Conservation (phyloP, 2,113 vertebrate species). For the Phainopepla nitens region DNA sequence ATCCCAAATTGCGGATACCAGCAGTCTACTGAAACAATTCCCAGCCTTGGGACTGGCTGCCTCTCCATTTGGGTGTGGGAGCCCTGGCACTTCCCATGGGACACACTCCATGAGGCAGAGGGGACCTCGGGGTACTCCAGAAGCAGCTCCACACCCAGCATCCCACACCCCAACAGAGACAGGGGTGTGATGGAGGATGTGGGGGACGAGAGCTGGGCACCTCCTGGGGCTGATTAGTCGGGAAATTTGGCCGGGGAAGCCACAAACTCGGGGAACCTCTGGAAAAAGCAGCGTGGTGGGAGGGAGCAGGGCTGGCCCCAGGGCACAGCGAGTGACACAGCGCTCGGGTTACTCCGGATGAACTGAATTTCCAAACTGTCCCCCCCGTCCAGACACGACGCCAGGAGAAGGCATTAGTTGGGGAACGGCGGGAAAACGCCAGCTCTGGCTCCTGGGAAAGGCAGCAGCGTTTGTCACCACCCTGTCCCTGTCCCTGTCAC, state of each 20-base stretch:
- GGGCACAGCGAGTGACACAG: neutral
- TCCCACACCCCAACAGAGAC: neutral
- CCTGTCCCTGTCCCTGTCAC: accelerated
- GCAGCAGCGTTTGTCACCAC: accelerated
- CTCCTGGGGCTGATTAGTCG: neutral
- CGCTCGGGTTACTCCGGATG: neutral
- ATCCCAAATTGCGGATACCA: accelerated
- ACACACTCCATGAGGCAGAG: accelerated
- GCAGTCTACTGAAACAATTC: neutral
- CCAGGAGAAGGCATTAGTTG: neutral
- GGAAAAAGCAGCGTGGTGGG: neutral
- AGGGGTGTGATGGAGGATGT: accelerated
- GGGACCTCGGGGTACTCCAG: neutral
- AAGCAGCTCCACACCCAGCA: neutral
- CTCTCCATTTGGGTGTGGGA: no score
- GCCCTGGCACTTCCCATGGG: neutral
- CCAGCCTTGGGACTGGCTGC: no score
- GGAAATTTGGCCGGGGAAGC: neutral
- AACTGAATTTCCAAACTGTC: neutral
- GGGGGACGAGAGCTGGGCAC: neutral
- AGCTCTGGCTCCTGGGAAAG: neutral
- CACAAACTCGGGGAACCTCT: neutral
- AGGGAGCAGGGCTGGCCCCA: neutral
- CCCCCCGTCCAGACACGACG: neutral
- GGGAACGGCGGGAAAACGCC: neutral